Base-by-base conservation (phyloP, 64 coral and sea anemone genomes). In the Montipora capricornis region DNA sequence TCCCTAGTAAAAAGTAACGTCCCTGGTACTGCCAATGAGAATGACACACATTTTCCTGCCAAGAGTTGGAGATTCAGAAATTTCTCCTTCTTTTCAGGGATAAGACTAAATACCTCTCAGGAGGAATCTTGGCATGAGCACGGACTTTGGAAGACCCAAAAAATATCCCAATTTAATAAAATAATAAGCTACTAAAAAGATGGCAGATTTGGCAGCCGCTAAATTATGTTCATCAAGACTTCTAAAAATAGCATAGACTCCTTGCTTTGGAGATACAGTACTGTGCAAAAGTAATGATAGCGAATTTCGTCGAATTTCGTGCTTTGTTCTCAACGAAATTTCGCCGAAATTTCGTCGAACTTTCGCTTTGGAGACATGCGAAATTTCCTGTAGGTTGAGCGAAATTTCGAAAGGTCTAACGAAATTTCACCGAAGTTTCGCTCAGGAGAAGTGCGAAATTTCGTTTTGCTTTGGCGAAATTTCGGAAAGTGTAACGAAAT, bases 11-110 rank as follows among this genome's bases (percentile, higher is more conserved):
- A 37, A 37, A 37, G 29, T 37, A 37, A 37, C 29, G 26, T 1
- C 29, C 29, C 29, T 37, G 29, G 29, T 37, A 37, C 29, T 37
- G 83, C 89, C 49, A 79, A 19, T 74, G 89, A 89, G 44, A 94
- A 95, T 20, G 89, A 95, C 5, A 74, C 83, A 82, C 82, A 91
- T 82, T 95, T 95, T 16, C 81, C 94, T 10, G 60, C 90, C n/a
- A 95, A 45, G 12, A 61, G 89, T 75, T 91, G 94, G 1, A 85
- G 61, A 0, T 19, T 15, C 10, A 95, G 14, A 68, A 95, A 91
- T 57, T 92, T 95, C 11, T 5, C 24, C 49, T 87, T 80, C 17
- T 91, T 95, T 8, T 50, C 67, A 14, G 74, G 74, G 83, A 55
- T 55, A 55, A 55, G 52, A 10, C 26, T 88, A 95, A 20, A 76